Conservation (phyloP, 2,888 invertebrate species). For the Rhamnusium bicolor region DNA sequence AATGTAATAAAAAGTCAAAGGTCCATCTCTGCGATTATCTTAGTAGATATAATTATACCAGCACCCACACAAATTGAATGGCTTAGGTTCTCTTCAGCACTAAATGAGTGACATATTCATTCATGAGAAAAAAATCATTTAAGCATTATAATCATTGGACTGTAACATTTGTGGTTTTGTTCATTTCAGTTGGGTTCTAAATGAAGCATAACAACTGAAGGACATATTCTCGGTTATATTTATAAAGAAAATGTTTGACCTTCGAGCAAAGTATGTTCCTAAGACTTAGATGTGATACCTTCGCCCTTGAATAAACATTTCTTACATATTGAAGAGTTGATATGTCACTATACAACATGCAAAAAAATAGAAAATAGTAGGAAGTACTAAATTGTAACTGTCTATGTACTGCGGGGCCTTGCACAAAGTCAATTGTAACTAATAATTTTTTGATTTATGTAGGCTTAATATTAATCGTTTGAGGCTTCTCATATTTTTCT, state of each 20-base stretch:
- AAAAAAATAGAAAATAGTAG: neutral
- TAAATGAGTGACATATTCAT: neutral
- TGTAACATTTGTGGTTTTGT: neutral
- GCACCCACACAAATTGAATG: neutral
- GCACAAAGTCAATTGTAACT: too few relatives aligned
- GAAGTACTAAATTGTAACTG: too few relatives aligned
- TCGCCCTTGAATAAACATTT: neutral
- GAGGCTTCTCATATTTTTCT: too few relatives aligned
- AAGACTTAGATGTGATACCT: neutral
- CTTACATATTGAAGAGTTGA: neutral
- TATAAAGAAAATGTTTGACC: neutral
- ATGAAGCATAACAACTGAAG: neutral
- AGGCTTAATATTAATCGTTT: too few relatives aligned
- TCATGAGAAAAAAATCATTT: neutral
- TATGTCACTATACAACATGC: neutral
- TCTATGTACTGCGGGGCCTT: too few relatives aligned
- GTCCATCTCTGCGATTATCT: too few relatives aligned
- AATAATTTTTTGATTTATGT: too few relatives aligned
- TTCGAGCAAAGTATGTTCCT: neutral
- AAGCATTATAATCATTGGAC: neutral
- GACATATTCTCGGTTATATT: too few relatives aligned
- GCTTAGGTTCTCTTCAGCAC: neutral
- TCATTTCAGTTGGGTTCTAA: neutral
- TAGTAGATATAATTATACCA: neutral
- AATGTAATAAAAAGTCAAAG: too few relatives aligned